These are phyloP conservation scores for Ardeotis arabs DNA, from an alignment of 2,113 vertebrate genomes.

Conservation along the genomic window DNA sequence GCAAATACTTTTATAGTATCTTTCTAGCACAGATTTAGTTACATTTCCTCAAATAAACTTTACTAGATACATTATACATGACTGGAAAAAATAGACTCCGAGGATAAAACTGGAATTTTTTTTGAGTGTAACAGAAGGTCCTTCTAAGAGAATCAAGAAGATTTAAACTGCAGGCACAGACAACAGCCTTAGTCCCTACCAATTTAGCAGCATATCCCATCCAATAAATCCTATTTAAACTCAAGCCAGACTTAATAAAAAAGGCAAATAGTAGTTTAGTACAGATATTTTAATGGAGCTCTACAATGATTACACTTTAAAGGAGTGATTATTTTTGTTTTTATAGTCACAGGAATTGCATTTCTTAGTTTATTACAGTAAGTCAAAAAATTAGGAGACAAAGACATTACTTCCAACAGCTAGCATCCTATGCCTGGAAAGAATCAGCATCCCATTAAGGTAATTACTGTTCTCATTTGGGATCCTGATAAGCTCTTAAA, in stretches of 20 bases:
- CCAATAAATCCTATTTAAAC: conserved; percentile 13
- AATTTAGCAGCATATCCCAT: neutral
- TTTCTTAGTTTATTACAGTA: conserved; percentile 19
- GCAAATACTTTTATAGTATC: neutral
- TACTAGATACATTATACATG: neutral
- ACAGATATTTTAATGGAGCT: neutral
- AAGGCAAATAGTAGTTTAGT: neutral
- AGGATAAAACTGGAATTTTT: neutral
- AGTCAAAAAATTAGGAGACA: neutral
- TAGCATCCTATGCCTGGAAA: neutral
- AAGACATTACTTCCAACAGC: neutral
- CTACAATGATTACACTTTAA: neutral
- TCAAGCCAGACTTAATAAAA: neutral
- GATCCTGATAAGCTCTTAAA: conserved; percentile 43
- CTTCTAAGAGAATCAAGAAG: neutral
- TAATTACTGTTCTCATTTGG: conserved; percentile 44
- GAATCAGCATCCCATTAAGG: conserved; percentile 29
- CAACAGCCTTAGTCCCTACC: neutral
- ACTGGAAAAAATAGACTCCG: neutral
- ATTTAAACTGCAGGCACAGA: neutral
- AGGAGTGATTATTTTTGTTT: conserved; percentile 18
- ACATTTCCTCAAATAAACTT: neutral
- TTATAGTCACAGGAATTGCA: neutral
- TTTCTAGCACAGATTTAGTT: neutral
- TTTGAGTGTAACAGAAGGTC: neutral